phyloP scores from a whole-genome alignment of 1,140 invertebrate genomes.

The Globodera rostochiensis region DNA sequence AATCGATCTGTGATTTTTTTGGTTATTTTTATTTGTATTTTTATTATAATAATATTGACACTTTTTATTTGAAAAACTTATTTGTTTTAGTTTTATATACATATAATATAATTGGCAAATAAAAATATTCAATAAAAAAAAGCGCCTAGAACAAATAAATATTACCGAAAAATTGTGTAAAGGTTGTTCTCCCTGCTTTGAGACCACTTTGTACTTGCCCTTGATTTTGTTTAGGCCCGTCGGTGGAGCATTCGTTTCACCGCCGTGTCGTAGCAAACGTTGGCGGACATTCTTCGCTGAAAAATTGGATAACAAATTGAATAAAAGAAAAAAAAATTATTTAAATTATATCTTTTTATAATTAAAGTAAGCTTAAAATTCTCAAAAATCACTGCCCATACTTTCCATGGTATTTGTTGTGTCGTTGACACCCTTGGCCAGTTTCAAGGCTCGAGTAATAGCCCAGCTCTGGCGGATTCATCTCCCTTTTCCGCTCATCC shows the following conservation, averaged over 20 bases:
- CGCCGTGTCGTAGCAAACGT: background rate
- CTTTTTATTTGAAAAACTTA: too few relatives aligned
- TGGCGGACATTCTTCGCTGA: slow-evolving; percentile 4
- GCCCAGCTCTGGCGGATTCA: background rate
- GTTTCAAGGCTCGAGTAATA: background rate
- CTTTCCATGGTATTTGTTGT: slow-evolving; percentile 6
- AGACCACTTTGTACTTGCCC: background rate
- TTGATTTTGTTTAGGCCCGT: background rate
- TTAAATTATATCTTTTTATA: background rate
- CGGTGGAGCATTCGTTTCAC: background rate
- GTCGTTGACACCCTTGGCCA: background rate
- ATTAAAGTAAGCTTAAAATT: too few relatives aligned
- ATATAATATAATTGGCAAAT: too few relatives aligned
- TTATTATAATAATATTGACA: too few relatives aligned
- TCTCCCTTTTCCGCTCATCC: background rate
- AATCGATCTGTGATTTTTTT: background rate
- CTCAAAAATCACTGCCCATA: too few relatives aligned
- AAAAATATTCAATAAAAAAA: too few relatives aligned
- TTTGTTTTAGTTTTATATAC: too few relatives aligned
- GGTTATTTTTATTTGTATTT: too few relatives aligned
- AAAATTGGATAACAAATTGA: background rate
- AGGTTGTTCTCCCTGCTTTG: background rate
- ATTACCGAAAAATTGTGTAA: background rate
- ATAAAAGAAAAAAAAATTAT: too few relatives aligned
- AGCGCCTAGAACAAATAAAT: too few relatives aligned